Percentiles rank a stretch among this genome's conserved stretches.
These are phyloP conservation scores for Vulpes vulpes DNA, from an alignment of 2,113 vertebrate species.

Conservation along the genomic window DNA sequence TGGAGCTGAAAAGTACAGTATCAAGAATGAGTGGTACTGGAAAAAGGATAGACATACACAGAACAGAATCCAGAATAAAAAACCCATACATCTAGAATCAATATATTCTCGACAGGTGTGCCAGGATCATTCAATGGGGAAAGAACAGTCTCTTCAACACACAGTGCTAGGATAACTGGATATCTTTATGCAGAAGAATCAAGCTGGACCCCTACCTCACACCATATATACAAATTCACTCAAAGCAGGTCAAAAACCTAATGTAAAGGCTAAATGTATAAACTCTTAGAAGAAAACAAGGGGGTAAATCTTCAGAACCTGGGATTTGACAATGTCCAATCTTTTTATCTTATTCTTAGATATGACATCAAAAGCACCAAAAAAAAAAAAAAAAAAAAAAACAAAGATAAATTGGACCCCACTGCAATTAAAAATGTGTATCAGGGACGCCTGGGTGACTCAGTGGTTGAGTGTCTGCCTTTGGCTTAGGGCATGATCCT, in stretches of 20 bases:
- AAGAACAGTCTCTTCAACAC: neutral
- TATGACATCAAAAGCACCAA: neutral
- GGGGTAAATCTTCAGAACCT: neutral
- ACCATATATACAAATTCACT: neutral
- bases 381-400: neutral
- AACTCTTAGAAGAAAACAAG: neutral
- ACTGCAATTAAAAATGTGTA: neutral
- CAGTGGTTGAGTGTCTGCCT: no score
- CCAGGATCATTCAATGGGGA: neutral
- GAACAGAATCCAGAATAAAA: neutral
- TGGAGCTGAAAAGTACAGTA: neutral
- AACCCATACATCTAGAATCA: neutral
- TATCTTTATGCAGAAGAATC: neutral
- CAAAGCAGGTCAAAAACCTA: neutral
- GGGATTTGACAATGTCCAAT: neutral
- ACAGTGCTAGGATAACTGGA: neutral
- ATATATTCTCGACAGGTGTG: neutral
- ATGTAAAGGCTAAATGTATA: neutral
- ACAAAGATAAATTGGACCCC: neutral
- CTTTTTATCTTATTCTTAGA: neutral
- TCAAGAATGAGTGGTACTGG: neutral
- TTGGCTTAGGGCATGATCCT: no score
- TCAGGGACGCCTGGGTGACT: no score
- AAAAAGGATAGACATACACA: neutral
- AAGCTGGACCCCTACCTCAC: neutral